Evolutionary conservation across 2,888 invertebrate genomes (phyloP), one percentile per base, ranked within the genome.

Genomic region (Tinea semifulvella): DNA sequence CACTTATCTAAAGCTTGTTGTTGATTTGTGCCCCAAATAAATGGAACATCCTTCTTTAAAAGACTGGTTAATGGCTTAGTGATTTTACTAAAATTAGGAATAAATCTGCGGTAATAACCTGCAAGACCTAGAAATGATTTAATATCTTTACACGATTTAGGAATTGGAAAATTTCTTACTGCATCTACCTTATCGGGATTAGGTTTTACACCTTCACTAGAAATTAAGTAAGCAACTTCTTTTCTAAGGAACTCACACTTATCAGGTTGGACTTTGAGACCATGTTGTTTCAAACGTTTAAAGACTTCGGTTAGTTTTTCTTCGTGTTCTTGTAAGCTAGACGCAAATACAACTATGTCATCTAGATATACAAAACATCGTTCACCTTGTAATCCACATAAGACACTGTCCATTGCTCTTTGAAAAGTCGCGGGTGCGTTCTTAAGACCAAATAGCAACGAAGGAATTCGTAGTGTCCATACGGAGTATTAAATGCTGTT

Each of bases 151-250:
- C 48, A 46, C 4, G 46, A 53, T 49, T 55, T 53, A 5, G 61
- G 60, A 27, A 51, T 45, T 10, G 60, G 59, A 44, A 57, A 61
- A 1, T 57, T 49, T 44, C 38, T 11, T 1, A 56, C 53, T 2
- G 54, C 51, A 44, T 48, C 39, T 10, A 56, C 48, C 51, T 60
- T 60, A 4, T 55, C 52, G 1, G 61, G 61, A 46, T 66, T 61
- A 2, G 70, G 65, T 26, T 57, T 60, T 0, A 64, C 55, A 14
- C 61, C 64, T 42, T 65, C 56, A 11, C 46, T 53, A 1, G 60
- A 56, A 1, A 69, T 60, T 2, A 63, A 55, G 31, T 64, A 65
- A 2, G 68, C 67, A 17, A 70, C 44, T 44, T 60, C 68, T 1
- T 1, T 61, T 60, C 45, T 65, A 60, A 2, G 69, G 65, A 43